Evolutionary conservation across 2,113 vertebrate species (phyloP), one percentile per base, ranked within the genome.

Genomic region (Scatophagus argus): DNA sequence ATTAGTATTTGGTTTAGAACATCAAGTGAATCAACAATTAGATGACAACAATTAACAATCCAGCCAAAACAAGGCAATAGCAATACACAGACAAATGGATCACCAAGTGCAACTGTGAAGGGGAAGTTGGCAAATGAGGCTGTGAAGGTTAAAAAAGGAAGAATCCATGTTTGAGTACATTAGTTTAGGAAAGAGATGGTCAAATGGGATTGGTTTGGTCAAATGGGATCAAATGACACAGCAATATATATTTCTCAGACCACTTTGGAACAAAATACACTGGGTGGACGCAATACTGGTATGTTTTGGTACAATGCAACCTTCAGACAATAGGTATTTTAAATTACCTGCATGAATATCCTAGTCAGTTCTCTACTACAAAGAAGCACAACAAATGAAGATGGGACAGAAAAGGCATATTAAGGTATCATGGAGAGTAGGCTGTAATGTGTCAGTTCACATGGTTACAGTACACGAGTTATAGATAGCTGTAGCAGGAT

Each of bases 281-380:
- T 87, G 85, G 89, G 80, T 92, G 90, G 95, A 96, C 96, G 96
- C 94, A 96, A 97, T 95, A 95, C 74, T 95, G 91, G 89, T 90
- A 94, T 94, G 94, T 96, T 89, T 95, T 95, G 93, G 93, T 92
- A 96, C 96, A 95, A 97, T 94, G 95, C 94, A 94, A 94, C 95
- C 93, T 93, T 80, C 77, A 88, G 66, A 88, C 63, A 94, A 90
- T 87, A 95, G 91, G 90, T 90, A 67, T 94, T 79, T 94, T 93
- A 81, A 74, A 96, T 99, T 99, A 99, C 98, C 98, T 99, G 97
- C 83, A 75, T 94, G 92, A 94, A 96, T 90, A 95, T 99, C 97
- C 97, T 99, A 99, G 93, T 99, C 97, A 99, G 96, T 97, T 96
- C 96, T 98, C 96, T 96, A 99, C 96, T 99, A 98, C 88, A 96